A percentile compares a stretch with the other conserved stretches of the same genome.
Evolutionary conservation across 2,888 invertebrate species (phyloP).

Genomic region (Tipula vernalis): DNA sequence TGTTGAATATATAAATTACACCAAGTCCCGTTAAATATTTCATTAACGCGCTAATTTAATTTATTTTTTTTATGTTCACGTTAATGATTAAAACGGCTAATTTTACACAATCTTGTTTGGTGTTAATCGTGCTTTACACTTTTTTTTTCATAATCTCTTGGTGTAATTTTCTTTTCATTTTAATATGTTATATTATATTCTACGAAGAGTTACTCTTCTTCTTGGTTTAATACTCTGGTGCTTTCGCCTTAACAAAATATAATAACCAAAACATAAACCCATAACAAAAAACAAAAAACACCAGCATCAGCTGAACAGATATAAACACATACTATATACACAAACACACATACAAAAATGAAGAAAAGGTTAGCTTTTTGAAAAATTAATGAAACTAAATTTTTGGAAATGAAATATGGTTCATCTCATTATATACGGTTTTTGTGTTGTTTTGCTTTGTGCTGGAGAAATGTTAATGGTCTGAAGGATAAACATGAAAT

Average conservation of each 20-base stretch:
- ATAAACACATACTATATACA: not conserved
- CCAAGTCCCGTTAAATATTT: not conserved
- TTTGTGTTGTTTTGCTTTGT: not conserved
- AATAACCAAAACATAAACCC: not conserved
- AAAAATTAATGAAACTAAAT: not conserved
- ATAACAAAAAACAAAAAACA: not conserved
- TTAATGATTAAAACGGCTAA: not conserved
- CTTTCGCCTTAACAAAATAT: not conserved
- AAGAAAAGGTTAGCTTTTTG: not conserved
- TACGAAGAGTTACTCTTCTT: not conserved
- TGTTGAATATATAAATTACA: not conserved
- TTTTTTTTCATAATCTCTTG: not conserved
- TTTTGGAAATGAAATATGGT: not conserved
- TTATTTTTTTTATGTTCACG: not conserved
- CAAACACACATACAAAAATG: not conserved
- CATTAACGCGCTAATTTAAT: not conserved
- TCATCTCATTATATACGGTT: not conserved
- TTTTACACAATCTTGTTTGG: not conserved
- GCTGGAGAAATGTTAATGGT: not conserved
- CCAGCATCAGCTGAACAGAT: not conserved
- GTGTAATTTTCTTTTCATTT: not conserved
- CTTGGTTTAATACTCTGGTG: not conserved
- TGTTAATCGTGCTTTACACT: not conserved
- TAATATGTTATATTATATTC: not conserved
- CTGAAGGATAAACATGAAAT: not conserved